phyloP scores from a whole-genome alignment of 2,888 invertebrate genomes.

The Tetropium fuscum region DNA sequence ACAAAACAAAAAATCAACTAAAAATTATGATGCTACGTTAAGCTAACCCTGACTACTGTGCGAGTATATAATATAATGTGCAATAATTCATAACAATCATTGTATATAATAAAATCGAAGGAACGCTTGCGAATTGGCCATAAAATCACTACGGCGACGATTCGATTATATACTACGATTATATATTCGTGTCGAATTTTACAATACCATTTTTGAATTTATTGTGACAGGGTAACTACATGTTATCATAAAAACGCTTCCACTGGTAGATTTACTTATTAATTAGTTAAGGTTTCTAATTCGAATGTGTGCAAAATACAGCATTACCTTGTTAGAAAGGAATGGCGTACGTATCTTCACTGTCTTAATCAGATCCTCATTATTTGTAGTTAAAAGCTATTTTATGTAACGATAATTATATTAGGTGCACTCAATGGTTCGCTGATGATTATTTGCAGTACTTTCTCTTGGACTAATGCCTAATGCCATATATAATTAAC shows the following conservation, averaged over 20 bases:
- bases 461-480: conserved; percentile 18
- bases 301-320: conserved; percentile 2
- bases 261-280: neutral
- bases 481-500: no score
- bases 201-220: no score
- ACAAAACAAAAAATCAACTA: no score
- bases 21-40: no score
- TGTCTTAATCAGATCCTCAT: conserved; percentile 3
- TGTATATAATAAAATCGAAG: no score
- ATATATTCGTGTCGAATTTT: no score
- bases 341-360: conserved; percentile 14
- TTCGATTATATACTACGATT: no score
- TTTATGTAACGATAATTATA: conserved; percentile 20
- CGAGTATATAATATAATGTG: no score
- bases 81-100: no score
- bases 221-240: neutral
- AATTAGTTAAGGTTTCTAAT: neutral
- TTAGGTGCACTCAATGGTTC: conserved; percentile 21
- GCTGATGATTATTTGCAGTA: conserved; percentile 4
- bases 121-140: no score
- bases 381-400: neutral
- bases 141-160: no score
- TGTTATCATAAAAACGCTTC: neutral
- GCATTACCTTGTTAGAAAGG: conserved; percentile 12
- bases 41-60: no score